phyloP scores from a whole-genome alignment of 2,888 invertebrate species.

The Anorthoa munda region DNA sequence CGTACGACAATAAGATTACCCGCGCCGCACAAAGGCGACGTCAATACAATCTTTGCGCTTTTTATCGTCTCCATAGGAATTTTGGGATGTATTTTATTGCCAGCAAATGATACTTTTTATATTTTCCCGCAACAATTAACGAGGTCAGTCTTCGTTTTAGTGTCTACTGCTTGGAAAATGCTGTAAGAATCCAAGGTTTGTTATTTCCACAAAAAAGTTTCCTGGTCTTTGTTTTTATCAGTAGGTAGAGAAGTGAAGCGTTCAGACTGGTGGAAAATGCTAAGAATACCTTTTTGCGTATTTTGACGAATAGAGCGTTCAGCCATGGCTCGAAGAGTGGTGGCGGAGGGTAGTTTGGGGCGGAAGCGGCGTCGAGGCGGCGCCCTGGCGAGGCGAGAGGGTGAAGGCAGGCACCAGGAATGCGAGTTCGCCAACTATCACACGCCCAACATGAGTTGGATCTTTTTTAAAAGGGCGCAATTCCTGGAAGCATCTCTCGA shows the following conservation, averaged over 20 bases:
- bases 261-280: not conserved
- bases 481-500: conserved; percentile 87
- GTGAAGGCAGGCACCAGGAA: conserved; percentile 74
- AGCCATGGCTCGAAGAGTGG: conserved; percentile 1
- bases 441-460: conserved; percentile 89
- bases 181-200: not conserved
- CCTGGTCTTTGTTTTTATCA: not conserved
- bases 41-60: conserved; percentile 73
- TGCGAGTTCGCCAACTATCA: conserved; percentile 86
- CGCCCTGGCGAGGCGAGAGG: conserved; percentile 68
- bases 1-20: conserved; percentile 72
- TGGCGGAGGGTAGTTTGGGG: conserved; percentile 32
- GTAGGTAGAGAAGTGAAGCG: not conserved
- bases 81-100: conserved; percentile 56
- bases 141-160: conserved; percentile 6
- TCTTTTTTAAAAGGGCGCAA: conserved; percentile 88
- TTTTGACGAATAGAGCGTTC: not conserved
- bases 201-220: not conserved
- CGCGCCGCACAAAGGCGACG: conserved; percentile 66
- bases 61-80: conserved; percentile 68
- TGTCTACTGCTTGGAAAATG: not conserved
- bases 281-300: not conserved
- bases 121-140: conserved; percentile 18
- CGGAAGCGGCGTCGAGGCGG: conserved; percentile 60
- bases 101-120: conserved; percentile 50